Conservation (phyloP, 1,140 invertebrate species). For the Formica exsecta region DNA sequence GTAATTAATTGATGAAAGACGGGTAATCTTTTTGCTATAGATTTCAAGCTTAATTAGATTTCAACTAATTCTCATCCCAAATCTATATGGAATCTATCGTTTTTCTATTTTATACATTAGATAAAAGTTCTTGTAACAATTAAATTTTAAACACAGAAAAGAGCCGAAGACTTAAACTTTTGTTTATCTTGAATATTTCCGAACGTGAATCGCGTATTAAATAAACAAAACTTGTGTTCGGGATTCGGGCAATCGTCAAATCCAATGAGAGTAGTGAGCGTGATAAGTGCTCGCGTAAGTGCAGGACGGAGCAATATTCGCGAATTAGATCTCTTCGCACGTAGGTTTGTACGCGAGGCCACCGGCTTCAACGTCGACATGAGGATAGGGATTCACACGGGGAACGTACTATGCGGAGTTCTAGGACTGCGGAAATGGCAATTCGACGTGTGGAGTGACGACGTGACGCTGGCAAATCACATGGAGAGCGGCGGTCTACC, state of each 20-base stretch:
- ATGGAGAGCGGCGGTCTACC: constrained; percentile 98
- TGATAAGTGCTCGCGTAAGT: background rate
- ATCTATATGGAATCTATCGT: background rate
- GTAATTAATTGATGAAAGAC: too few relatives aligned
- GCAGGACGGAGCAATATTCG: background rate
- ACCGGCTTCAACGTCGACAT: constrained; percentile 97
- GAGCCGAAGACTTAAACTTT: background rate
- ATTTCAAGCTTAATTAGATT: too few relatives aligned
- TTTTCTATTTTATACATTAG: background rate
- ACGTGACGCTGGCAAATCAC: constrained; percentile 98
- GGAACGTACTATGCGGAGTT: constrained; percentile 98
- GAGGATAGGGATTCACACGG: constrained; percentile 97
- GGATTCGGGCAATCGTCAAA: background rate
- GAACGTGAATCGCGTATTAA: background rate
- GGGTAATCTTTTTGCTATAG: background rate
- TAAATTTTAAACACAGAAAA: background rate
- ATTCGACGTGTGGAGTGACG: constrained; percentile 99
- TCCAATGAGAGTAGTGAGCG: background rate
- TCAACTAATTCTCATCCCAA: background rate
- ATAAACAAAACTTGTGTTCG: background rate
- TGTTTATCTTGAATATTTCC: background rate
- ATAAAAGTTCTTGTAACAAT: background rate
- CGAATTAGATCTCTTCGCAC: constrained; percentile 9
- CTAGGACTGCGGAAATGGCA: constrained; percentile 98
- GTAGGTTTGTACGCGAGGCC: constrained; percentile 94